Conservation (phyloP, 2,797 vertebrate species). For the Malacoraja senta region DNA sequence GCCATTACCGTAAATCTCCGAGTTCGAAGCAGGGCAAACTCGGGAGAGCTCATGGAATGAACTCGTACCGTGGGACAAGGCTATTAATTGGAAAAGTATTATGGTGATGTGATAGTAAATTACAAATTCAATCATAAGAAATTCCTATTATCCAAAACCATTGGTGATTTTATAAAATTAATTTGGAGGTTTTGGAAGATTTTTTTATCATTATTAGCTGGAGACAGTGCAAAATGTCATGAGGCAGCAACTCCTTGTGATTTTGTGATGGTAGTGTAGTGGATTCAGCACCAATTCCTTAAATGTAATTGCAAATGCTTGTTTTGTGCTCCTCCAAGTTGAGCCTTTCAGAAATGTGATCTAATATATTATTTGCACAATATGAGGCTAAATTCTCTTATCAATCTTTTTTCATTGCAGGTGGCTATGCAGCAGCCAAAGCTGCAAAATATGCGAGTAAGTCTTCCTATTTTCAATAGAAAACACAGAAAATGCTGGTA, state of each 20-base stretch:
- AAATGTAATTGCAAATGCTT: neutral
- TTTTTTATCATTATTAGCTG: too few relatives aligned
- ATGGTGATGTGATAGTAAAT: neutral
- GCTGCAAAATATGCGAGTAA: conserved; percentile 17
- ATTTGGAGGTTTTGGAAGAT: neutral
- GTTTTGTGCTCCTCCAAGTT: neutral
- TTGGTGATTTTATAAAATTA: neutral
- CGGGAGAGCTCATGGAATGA: too few relatives aligned
- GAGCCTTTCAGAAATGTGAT: neutral
- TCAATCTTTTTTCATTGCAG: neutral
- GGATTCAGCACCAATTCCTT: neutral
- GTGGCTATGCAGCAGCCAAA: conserved; percentile 18
- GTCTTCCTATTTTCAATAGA: neutral
- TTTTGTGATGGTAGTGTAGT: neutral
- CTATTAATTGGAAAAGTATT: neutral
- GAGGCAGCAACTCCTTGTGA: neutral
- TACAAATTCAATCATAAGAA: neutral
- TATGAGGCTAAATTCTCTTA: too few relatives aligned
- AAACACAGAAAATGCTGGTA: too few relatives aligned
- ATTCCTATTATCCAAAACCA: neutral
- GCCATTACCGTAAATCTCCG: too few relatives aligned
- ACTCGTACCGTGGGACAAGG: too few relatives aligned
- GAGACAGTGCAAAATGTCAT: too few relatives aligned
- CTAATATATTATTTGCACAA: too few relatives aligned
- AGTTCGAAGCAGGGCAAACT: too few relatives aligned